Evolutionary conservation across 1,140 invertebrate species (phyloP), one percentile per base, ranked within the genome.

Genomic region (Coenobita brevimanus): DNA sequence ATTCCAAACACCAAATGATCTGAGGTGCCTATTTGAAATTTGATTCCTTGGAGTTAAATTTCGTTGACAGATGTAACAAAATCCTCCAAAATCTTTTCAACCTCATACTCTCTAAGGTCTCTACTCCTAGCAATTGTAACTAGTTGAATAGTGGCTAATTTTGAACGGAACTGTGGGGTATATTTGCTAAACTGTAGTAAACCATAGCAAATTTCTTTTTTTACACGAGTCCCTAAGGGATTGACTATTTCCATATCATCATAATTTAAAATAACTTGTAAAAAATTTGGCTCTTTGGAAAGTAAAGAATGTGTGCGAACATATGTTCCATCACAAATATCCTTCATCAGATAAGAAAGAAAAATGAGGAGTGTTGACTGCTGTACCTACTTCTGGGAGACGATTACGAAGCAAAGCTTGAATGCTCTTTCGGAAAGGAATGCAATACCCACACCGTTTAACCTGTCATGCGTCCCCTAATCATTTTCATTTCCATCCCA

Each of bases 21-120:
- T 67, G 64, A 67, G n/a, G 64, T 67, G 64, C 64, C 64, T 67
- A 67, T 67, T 33, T 67, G n/a, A 33, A 67, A 67, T 67, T 67
- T 67, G 64, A 67, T 67, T 67, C 64, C 64, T 67, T n/a, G n/a
- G 64, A n/a, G 30, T 67, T 67, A n/a, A 6, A 67, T 24, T 24
- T 67, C 64, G n/a, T 67, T 67, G 8, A 67, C 64, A 33, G 64
- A 8, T n/a, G 64, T 67, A 67, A 67, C 64, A 67, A 50, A 50
- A 50, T 50, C 46, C 46, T 50, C 46, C 46, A 50, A 50, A 50
- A 8, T 50, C 46, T 50, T 67, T n/a, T 67, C 64, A 67, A 67
- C 64, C n/a, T n/a, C 64, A 67, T 67, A 67, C 64, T 67, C n/a
- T 33, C 64, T 67, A 33, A 67, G 64, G n/a, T 67, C 64, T 33